Evolutionary conservation across 2,888 invertebrate species (phyloP).

Genomic region (Troides helena): DNA sequence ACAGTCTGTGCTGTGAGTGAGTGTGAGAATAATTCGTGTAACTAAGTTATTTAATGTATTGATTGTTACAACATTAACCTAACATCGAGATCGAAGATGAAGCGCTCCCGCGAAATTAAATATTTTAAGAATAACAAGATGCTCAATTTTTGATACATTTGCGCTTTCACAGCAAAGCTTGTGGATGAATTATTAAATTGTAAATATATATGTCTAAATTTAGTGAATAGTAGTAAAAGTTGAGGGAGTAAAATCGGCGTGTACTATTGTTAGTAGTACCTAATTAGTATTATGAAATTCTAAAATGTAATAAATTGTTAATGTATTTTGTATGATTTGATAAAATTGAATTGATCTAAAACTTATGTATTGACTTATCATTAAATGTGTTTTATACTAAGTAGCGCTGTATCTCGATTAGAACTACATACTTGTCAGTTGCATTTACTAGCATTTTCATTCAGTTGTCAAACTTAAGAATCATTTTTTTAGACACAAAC

Average conservation of each 20-base stretch:
- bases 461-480: slow-evolving; percentile 64
- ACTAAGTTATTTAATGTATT: slow-evolving; percentile 76
- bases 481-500: slow-evolving; percentile 67
- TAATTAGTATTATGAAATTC: slow-evolving; percentile 77
- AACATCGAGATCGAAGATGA: slow-evolving; percentile 50
- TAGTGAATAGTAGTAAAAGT: slow-evolving; percentile 69
- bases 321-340: slow-evolving; percentile 68
- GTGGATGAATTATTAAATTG: slow-evolving; percentile 63
- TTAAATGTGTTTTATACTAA: slow-evolving; percentile 43
- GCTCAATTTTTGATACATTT: slow-evolving; percentile 72
- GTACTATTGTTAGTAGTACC: slow-evolving; percentile 71
- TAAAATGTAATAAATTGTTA: slow-evolving; percentile 62
- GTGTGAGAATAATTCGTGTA: slow-evolving; percentile 68
- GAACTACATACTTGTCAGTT: slow-evolving; percentile 60
- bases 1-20: slow-evolving; percentile 75
- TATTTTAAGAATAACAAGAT: slow-evolving; percentile 57
- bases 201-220: slow-evolving; percentile 77
- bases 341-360: slow-evolving; percentile 66
- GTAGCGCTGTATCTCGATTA: slow-evolving; percentile 71
- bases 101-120: slow-evolving; percentile 60
- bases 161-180: slow-evolving; percentile 74
- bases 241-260: slow-evolving; percentile 58
- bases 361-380: slow-evolving; percentile 70
- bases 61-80: slow-evolving; percentile 64
- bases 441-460: slow-evolving; percentile 79